These are phyloP conservation scores for Urocynchramus pylzowi DNA, from an alignment of 2,113 vertebrate genomes.

Conservation along the genomic window DNA sequence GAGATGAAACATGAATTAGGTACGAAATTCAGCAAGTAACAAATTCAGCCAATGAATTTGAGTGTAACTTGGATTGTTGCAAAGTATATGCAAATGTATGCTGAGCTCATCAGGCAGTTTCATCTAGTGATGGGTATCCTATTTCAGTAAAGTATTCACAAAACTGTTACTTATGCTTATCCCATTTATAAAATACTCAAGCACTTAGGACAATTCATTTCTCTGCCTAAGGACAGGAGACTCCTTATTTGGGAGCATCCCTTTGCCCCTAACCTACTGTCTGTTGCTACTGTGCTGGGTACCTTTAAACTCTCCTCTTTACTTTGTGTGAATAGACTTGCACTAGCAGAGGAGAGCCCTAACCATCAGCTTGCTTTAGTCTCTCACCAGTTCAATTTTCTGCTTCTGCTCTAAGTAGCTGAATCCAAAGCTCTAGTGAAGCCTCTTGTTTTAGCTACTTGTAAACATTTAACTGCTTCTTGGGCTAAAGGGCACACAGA, in stretches of 20 bases:
- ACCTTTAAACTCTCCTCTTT: background rate
- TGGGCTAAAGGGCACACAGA: background rate
- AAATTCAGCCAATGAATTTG: background rate
- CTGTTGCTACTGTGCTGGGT: background rate
- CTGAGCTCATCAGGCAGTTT: background rate
- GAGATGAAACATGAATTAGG: background rate
- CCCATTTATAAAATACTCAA: background rate
- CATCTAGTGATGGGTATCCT: background rate
- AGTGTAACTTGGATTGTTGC: background rate
- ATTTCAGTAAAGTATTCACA: background rate
- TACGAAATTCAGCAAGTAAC: background rate
- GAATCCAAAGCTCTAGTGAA: background rate
- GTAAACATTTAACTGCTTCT: background rate
- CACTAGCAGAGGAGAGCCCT: background rate
- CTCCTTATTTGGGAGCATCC: background rate
- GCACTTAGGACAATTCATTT: background rate
- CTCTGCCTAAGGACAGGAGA: background rate
- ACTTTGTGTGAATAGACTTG: background rate
- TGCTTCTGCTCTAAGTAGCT: background rate
- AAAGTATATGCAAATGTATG: background rate
- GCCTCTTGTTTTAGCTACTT: background rate
- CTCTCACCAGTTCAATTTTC: background rate
- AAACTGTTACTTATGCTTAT: background rate
- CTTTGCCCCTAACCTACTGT: background rate
- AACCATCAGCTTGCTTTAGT: background rate